Evolutionary conservation across 1,140 invertebrate species (phyloP).

Genomic region (Drosophila auraria): DNA sequence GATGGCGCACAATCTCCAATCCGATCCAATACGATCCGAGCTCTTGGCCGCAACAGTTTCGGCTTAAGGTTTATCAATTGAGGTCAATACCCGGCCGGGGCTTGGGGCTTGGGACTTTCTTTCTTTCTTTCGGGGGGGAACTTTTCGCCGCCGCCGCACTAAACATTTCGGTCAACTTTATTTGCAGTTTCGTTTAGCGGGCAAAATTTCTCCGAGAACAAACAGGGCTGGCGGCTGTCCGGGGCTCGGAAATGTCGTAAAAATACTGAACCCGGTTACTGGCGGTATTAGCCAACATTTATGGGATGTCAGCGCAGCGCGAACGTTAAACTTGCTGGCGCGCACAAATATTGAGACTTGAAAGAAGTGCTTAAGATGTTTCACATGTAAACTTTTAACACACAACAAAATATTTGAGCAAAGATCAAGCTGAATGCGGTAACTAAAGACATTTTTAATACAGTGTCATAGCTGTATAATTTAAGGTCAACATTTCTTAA

Average conservation of each 20-base stretch:
- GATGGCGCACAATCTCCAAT: constrained; percentile 31
- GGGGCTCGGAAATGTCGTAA: constrained; percentile 50
- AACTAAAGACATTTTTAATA: too few species aligned
- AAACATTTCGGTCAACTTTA: constrained; percentile 59
- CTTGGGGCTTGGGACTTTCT: constrained; percentile 63
- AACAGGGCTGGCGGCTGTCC: constrained; percentile 32
- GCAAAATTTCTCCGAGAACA: constrained; percentile 63
- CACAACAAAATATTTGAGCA: background rate
- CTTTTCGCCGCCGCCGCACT: constrained; percentile 39
- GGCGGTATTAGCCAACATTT: constrained; percentile 54
- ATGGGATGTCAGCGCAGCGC: constrained; percentile 43
- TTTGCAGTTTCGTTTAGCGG: constrained; percentile 70
- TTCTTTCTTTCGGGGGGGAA: constrained; percentile 38
- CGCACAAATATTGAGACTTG: constrained; percentile 52
- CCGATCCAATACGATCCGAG: constrained; percentile 3
- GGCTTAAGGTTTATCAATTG: constrained; percentile 56
- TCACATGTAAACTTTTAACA: constrained; percentile 15
- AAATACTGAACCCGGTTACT: constrained; percentile 41
- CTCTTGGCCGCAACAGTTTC: constrained; percentile 28
- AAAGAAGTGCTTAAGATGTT: constrained; percentile 19
- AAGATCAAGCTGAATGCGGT: background rate
- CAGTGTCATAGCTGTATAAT: background rate
- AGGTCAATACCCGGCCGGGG: constrained; percentile 48
- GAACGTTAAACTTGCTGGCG: constrained; percentile 14
- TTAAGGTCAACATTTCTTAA: too few species aligned